Evolutionary conservation across 2,797 vertebrate species (phyloP).

Genomic region (Chlorospingus flavigularis): DNA sequence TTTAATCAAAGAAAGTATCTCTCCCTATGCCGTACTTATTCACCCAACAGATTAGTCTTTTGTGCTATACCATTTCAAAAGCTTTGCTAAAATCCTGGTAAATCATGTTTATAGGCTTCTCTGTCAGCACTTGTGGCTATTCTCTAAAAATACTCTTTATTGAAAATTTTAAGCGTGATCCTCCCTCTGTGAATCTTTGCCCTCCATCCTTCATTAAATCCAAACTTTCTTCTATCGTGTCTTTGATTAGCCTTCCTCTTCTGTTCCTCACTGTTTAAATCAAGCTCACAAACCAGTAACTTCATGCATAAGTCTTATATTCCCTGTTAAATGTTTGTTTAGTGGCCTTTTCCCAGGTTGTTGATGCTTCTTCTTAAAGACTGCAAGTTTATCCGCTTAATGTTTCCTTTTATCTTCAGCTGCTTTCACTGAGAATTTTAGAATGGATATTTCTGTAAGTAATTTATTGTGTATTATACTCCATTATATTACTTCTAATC

Average conservation of each 20-base stretch:
- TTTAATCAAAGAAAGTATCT: slow-evolving; percentile 38
- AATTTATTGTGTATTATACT: background rate
- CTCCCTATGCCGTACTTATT: slow-evolving; percentile 9
- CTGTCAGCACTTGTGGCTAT: slow-evolving; percentile 12
- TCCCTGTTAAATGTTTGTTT: slow-evolving; percentile 14
- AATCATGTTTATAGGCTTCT: slow-evolving; percentile 25
- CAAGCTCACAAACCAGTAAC: slow-evolving; percentile 24
- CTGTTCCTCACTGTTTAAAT: slow-evolving; percentile 26
- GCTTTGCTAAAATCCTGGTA: slow-evolving; percentile 43
- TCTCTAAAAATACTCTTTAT: slow-evolving; percentile 15
- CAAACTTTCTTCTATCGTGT: slow-evolving; percentile 8
- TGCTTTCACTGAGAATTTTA: background rate
- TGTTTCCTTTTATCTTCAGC: background rate
- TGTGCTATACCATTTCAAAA: background rate
- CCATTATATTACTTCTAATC: background rate
- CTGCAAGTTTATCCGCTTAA: background rate
- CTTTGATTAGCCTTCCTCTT: slow-evolving; percentile 26
- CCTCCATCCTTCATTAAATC: slow-evolving; percentile 36
- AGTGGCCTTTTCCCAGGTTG: slow-evolving; percentile 16
- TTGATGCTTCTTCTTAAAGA: background rate
- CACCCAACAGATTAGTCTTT: slow-evolving; percentile 47
- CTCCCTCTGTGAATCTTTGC: background rate
- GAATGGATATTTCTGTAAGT: background rate
- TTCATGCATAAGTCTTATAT: slow-evolving; percentile 10
- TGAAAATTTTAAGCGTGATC: slow-evolving; percentile 28